Evolutionary conservation across 2,888 invertebrate genomes (phyloP).

Genomic region (Tachystola acroxantha): DNA sequence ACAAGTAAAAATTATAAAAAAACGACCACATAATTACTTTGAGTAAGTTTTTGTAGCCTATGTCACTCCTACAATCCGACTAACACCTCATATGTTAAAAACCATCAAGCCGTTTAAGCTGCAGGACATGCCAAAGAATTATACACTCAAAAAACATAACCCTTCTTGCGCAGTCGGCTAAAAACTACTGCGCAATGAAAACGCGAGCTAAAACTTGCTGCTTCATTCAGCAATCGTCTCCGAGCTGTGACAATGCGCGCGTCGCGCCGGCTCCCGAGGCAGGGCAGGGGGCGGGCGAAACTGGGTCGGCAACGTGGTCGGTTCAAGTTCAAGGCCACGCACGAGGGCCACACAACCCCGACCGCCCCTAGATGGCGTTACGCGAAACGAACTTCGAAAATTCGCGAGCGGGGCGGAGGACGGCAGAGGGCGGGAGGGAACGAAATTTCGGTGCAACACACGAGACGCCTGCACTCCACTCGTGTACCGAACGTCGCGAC

Average conservation of each 20-base stretch:
- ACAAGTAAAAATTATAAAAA: too few relatives aligned
- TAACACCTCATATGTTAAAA: too few relatives aligned
- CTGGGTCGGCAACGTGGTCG: conserved; percentile 67
- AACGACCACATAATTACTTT: too few relatives aligned
- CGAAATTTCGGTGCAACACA: conserved; percentile 75
- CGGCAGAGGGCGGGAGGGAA: conserved; percentile 57
- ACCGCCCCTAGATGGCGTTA: conserved; percentile 72
- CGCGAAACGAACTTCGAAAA: conserved; percentile 59
- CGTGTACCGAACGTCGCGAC: conserved; percentile 72
- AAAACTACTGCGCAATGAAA: conserved; percentile 55
- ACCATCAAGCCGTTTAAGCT: too few relatives aligned
- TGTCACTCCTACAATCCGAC: too few relatives aligned
- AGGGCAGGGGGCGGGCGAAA: conserved; percentile 47
- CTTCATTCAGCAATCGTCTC: conserved; percentile 62
- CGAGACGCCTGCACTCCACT: conserved; percentile 70
- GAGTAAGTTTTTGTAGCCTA: too few relatives aligned
- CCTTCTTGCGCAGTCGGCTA: too few relatives aligned
- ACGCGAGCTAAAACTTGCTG: conserved; percentile 55
- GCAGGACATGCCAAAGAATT: too few relatives aligned
- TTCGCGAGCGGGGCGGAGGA: conserved; percentile 59
- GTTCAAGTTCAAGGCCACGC: conserved; percentile 76
- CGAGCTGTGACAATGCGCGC: conserved; percentile 56
- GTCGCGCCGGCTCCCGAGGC: conserved; percentile 8
- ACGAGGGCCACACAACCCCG: conserved; percentile 43
- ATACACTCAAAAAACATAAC: too few relatives aligned